These are phyloP conservation scores for Platypus cylindrus DNA, from an alignment of 2,888 invertebrate species.

Conservation along the genomic window DNA sequence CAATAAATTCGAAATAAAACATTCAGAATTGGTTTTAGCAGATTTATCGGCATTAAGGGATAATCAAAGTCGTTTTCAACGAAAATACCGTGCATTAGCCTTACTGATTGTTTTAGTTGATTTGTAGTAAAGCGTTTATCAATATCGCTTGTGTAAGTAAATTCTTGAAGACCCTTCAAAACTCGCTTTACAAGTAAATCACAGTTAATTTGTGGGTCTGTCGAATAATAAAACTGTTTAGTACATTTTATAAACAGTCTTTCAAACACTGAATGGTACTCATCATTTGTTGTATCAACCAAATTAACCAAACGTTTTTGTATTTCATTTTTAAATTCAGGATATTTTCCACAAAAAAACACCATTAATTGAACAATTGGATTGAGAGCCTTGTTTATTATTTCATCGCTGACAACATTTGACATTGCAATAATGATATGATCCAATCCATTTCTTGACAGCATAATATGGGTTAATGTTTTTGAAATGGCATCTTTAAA, in stretches of 20 bases:
- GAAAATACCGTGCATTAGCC: constrained; percentile 25
- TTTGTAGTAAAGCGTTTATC: constrained; percentile 23
- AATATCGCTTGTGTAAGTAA: constrained; percentile 23
- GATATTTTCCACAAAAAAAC: constrained; percentile 40
- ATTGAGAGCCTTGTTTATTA: constrained; percentile 49
- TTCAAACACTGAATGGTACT: constrained; percentile 19
- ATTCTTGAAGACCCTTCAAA: constrained; percentile 16
- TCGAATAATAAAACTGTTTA: constrained; percentile 39
- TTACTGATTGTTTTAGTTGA: constrained; percentile 21
- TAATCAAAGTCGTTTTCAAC: constrained; percentile 20
- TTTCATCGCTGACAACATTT: constrained; percentile 34
- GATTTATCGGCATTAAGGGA: constrained; percentile 27
- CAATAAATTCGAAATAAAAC: constrained; percentile 35
- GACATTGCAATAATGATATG: constrained; percentile 49
- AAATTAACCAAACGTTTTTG: constrained; percentile 41
- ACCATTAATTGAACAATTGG: constrained; percentile 50
- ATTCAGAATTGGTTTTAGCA: constrained; percentile 35
- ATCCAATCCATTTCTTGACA: constrained; percentile 49
- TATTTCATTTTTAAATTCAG: constrained; percentile 43
- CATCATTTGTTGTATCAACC: constrained; percentile 16
- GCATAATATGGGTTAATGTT: constrained; percentile 46
- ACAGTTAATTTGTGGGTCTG: constrained; percentile 35
- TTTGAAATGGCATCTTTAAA: constrained; percentile 46
- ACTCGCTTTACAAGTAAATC: constrained; percentile 30
- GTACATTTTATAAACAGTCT: constrained; percentile 43